Percentiles rank a stretch among this genome's conserved stretches.
These are phyloP conservation scores for Rhopalosiphum maidis DNA, from an alignment of 1,140 invertebrate genomes.

Conservation along the genomic window DNA sequence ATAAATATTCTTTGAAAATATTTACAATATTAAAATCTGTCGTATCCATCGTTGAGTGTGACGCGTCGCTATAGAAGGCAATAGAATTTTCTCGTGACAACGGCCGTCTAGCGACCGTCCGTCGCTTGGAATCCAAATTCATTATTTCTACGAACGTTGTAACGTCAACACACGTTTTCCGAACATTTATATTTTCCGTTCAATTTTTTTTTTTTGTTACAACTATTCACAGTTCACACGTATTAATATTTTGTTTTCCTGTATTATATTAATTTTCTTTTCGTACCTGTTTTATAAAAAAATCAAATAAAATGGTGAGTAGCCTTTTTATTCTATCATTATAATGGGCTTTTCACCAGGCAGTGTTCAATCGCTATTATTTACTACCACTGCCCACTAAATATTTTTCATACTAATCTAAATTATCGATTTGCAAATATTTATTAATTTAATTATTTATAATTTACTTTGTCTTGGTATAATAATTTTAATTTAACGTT, in stretches of 20 bases:
- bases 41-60: background rate
- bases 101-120: background rate
- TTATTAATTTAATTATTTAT: background rate
- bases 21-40: background rate
- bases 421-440: background rate
- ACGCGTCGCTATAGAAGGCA: background rate
- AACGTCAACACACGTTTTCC: background rate
- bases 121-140: background rate
- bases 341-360: background rate
- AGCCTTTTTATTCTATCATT: background rate
- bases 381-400: background rate
- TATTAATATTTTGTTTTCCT: background rate
- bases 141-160: background rate
- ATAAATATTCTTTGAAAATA: background rate
- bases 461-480: background rate
- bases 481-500: too few relatives aligned
- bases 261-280: background rate
- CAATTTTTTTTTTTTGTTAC: background rate
- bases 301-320: background rate
- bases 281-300: background rate
- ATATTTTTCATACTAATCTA: background rate
- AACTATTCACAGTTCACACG: background rate
- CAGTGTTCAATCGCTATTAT: background rate
- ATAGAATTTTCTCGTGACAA: background rate
- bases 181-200: background rate